Conservation (phyloP, 1,140 invertebrate species). For the Drosophila insularis region DNA sequence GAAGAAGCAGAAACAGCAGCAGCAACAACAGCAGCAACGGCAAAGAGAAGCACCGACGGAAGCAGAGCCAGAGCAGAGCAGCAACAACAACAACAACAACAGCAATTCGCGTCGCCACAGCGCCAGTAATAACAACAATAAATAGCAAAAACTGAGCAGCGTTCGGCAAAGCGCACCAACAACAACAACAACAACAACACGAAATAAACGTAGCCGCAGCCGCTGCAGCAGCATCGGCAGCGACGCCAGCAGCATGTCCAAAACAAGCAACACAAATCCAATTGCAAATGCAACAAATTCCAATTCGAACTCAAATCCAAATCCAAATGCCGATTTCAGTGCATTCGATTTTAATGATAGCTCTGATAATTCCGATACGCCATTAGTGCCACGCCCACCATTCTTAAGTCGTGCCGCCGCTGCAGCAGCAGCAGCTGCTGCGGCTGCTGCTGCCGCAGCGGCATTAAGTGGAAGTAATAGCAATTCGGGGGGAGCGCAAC, state of each 20-base stretch:
- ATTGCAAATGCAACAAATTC: conserved; percentile 43
- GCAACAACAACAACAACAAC: conserved; percentile 44
- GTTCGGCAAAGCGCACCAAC: conserved; percentile 71
- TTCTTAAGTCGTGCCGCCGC: conserved; percentile 72
- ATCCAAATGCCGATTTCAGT: conserved; percentile 66
- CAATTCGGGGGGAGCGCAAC: conserved; percentile 36
- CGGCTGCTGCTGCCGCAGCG: conserved; percentile 61
- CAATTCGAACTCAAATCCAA: conserved; percentile 30
- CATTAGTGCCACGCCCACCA: conserved; percentile 71
- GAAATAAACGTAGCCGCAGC: conserved; percentile 27
- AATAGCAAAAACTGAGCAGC: conserved; percentile 77
- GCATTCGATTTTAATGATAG: conserved; percentile 81
- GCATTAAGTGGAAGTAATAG: conserved; percentile 47
- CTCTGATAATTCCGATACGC: conserved; percentile 80
- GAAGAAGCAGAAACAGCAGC: conserved; percentile 74
- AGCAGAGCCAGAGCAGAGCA: conserved; percentile 45
- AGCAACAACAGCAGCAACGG: conserved; percentile 55
- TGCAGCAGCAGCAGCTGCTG: conserved; percentile 53
- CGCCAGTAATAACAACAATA: conserved; percentile 66
- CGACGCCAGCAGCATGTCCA: conserved; percentile 52
- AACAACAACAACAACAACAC: conserved; percentile 3
- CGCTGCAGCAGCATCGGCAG: conserved; percentile 24
- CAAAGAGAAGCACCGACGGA: conserved; percentile 48
- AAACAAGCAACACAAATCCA: conserved; percentile 39
- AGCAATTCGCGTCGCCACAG: conserved; percentile 68